These are phyloP conservation scores for Sardinella longiceps DNA, from an alignment of 2,797 vertebrate genomes.

Conservation along the genomic window DNA sequence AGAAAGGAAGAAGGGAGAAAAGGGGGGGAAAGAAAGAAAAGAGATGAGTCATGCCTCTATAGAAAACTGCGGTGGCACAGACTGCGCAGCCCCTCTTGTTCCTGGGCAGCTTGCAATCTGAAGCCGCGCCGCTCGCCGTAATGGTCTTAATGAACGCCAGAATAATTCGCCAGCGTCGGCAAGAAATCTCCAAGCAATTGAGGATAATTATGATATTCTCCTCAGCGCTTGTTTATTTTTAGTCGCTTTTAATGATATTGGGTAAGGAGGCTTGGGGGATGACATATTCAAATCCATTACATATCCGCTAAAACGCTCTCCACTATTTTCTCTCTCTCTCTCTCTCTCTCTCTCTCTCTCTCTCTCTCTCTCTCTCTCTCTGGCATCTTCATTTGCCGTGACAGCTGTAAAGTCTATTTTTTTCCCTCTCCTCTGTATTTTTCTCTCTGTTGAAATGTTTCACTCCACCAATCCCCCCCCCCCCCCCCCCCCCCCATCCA, in stretches of 20 bases:
- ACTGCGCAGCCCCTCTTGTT: not conserved
- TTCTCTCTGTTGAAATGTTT: not conserved
- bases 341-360: constrained; percentile 18
- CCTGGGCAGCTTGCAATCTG: not conserved
- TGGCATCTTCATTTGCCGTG: not conserved
- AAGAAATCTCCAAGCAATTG: constrained; percentile 2
- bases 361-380: constrained; percentile 13
- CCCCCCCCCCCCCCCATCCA: not conserved
- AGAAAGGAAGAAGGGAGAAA: not conserved
- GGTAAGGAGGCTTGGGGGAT: not conserved
- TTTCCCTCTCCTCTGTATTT: not conserved
- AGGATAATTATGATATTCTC: constrained; percentile 21
- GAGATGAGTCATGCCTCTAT: constrained; percentile 1
- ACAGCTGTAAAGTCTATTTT: not conserved
- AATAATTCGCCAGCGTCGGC: not conserved
- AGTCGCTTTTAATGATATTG: constrained; percentile 5
- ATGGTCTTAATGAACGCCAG: not conserved
- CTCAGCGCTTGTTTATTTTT: constrained; percentile 13
- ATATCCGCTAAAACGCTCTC: not conserved
- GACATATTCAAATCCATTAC: constrained; percentile 13
- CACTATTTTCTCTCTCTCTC: constrained; percentile 1
- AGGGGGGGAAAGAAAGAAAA: not conserved
- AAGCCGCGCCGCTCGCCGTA: not conserved
- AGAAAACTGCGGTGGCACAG: not conserved
- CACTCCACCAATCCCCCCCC: not conserved